Evolutionary conservation across 2,113 vertebrate species (phyloP), one percentile per base, ranked within the genome.

Genomic region (Halichoerus grypus): DNA sequence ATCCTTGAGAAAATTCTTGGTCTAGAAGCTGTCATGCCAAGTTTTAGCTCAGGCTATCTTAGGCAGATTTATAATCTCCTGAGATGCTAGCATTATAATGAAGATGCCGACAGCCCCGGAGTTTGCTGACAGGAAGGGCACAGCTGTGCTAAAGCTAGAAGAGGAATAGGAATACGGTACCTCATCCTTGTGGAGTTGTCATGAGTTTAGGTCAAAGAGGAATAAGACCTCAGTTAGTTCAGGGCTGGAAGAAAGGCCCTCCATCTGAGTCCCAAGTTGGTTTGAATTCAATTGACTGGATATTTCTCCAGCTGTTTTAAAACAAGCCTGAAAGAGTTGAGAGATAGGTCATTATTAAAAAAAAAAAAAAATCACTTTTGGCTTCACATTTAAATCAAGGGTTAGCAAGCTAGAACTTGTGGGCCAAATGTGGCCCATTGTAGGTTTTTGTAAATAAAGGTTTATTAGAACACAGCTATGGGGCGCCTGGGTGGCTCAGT

Each of bases 211-310:
- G 90, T 91, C 95, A 95, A 97, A 98, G 92, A 96, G 95, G 97
- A 98, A 91, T 76, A 97, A 83, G 36, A 74, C 83, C 69, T 98
- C 97, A 98, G 98, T 98, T 97, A 97, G 39, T 26, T 61, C n/a
- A 95, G 69, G 82, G 33, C 5, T 97, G 81, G 93, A 80, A 98
- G 95, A 85, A 97, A 88, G 65, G 22, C n/a, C 9, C 24, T 79
- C 59, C 53, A 53, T 91, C 36, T n/a, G n/a, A 90, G 59, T 65
- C n/a, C 59, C 53, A 74, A 51, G 82, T n/a, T 93, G 42, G n/a
- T 74, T 96, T 96, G 12, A 57, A 91, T 91, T 95, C 26, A 92
- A 61, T 83, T 84, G 51, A 65, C 31, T 85, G 22, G 42, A 18
- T 95, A 65, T 93, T 95, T 97, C 96, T 11, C 22, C n/a, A 94